Conservation (phyloP, 2,797 vertebrate species). For the Vipera latastei region DNA sequence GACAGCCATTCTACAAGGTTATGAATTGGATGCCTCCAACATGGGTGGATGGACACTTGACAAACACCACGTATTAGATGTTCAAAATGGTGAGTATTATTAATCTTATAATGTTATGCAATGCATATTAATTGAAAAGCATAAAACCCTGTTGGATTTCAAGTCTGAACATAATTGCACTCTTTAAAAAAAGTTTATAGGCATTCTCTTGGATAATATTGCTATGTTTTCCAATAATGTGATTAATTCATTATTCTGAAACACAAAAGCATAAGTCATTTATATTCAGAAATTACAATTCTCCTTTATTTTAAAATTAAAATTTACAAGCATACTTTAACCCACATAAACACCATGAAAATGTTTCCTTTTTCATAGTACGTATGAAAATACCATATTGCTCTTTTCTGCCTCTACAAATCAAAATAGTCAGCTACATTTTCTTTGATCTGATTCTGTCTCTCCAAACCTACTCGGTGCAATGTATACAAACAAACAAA, state of each 20-base stretch:
- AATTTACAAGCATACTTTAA: not conserved
- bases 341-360: not conserved
- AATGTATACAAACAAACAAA: not conserved
- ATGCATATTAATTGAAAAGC: not conserved
- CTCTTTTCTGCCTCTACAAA: not conserved
- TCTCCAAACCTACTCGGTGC: not conserved
- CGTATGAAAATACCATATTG: not conserved
- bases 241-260: not conserved
- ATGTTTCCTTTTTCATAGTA: not conserved
- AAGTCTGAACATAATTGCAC: not conserved
- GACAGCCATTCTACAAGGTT: constrained; percentile 89
- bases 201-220: not conserved
- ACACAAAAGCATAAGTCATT: not conserved
- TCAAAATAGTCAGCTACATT: not conserved
- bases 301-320: not conserved
- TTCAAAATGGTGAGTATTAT: constrained; percentile 85
- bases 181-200: not conserved
- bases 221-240: not conserved
- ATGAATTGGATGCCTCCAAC: constrained; percentile 92
- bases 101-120: not conserved
- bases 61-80: constrained; percentile 92
- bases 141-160: not conserved
- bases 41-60: constrained; percentile 96
- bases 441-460: not conserved
- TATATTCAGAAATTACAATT: not conserved